phyloP scores from a whole-genome alignment of 2,113 vertebrate genomes.

The Campylorhamphus procurvoides region DNA sequence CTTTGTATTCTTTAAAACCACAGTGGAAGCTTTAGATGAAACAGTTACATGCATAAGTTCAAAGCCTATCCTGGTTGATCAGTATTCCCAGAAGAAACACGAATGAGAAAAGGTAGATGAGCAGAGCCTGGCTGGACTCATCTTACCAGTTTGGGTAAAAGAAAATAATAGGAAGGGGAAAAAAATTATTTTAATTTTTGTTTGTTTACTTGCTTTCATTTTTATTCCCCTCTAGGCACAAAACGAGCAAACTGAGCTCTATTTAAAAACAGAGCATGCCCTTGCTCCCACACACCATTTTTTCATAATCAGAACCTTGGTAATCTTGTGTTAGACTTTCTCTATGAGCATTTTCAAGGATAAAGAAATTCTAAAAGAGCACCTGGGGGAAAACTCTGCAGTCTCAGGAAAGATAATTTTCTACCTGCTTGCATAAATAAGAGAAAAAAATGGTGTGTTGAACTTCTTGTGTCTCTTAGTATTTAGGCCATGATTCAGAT shows the following conservation, averaged over 20 bases:
- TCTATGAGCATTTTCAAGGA: not conserved
- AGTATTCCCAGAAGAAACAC: slow-evolving; percentile 24
- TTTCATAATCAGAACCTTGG: not conserved
- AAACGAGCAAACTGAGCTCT: slow-evolving; percentile 10
- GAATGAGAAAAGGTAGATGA: not conserved
- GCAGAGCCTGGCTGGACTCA: not conserved
- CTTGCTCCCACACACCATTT: not conserved
- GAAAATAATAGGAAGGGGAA: not conserved
- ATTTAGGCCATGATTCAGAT: slow-evolving; percentile 24
- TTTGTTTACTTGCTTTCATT: slow-evolving; percentile 28
- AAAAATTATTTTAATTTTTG: not conserved
- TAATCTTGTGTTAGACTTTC: not conserved
- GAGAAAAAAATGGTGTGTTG: slow-evolving; percentile 4
- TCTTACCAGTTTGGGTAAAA: not conserved
- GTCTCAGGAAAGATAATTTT: slow-evolving; percentile 19
- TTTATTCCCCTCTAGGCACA: slow-evolving; percentile 14
- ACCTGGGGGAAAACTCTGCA: slow-evolving; percentile 2
- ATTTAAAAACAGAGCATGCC: not conserved
- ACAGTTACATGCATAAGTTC: slow-evolving; percentile 30
- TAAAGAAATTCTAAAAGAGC: not conserved
- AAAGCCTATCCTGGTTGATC: slow-evolving; percentile 37
- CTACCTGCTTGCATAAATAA: slow-evolving; percentile 46
- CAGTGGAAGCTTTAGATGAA: slow-evolving; percentile 38
- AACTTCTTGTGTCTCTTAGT: slow-evolving; percentile 11
- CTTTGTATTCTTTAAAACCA: slow-evolving; percentile 20